Base-by-base conservation (phyloP, 1,140 invertebrate species). In the Colletes gigas region DNA sequence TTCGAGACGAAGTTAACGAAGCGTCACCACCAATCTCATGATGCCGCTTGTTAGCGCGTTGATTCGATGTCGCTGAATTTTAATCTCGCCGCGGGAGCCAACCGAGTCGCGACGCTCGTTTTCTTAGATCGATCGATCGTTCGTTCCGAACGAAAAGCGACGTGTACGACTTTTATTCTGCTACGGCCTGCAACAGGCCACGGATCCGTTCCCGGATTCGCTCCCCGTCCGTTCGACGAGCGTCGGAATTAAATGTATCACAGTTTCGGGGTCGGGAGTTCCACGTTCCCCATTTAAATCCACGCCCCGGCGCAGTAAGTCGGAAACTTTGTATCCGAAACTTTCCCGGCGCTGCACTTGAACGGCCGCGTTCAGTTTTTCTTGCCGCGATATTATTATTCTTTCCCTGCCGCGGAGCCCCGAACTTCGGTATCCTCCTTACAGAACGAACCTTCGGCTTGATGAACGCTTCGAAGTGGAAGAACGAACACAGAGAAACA, bases 301-400 rank as follows among this genome's bases (percentile, higher is more conserved):
- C 39, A n/a, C 10, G 15, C 10, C 30, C 41, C 15, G 41, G 2
- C 54, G 9, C 3, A 41, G 6, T 39, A 10, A 39, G 15, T 19
- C 30, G 55, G 21, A 21, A 72, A 63, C 21, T 65, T 63, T 65
- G 50, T 41, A 63, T 39, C 66, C 12, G 74, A 44, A 67, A 81
- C 71, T 67, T 75, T 75, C 2, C 44, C 59, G 17, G 50, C 30
- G 21, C 30, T 57, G 55, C 78, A 75, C 71, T 67, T 17, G 19
- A 81, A 19, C 69, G 54, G 4, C 44, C 41, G 39, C 44, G 17
- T 70, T 66, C 21, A 8, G 54, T 60, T 66, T 67, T 83, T 62
- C 75, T 76, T 65, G 8, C 39, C 50, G 57, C 50, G 57, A 30
- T 77, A 85, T 79, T 79, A 76, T 77, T 67, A 71, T 21, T 59